A percentile compares a stretch with the other conserved stretches of the same genome.
These are phyloP conservation scores for Odontesthes bonariensis DNA, from an alignment of 2,113 vertebrate species.

Conservation along the genomic window DNA sequence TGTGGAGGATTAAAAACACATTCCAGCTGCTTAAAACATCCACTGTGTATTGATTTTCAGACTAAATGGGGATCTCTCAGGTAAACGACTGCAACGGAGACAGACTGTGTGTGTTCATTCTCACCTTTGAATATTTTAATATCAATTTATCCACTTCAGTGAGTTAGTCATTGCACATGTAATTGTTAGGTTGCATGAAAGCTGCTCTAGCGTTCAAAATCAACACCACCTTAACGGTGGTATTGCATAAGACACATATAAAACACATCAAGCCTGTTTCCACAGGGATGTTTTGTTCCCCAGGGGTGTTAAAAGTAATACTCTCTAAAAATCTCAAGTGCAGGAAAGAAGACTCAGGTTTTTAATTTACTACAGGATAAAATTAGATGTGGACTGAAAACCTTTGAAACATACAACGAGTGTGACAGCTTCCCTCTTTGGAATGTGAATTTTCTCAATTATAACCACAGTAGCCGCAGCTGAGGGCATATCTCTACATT, in stretches of 20 bases:
- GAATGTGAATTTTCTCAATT: neutral
- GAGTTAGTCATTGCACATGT: constrained; percentile 23
- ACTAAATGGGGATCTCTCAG: neutral
- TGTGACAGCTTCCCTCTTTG: neutral
- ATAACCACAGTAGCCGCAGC: neutral
- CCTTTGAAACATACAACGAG: no score
- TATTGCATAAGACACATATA: constrained; percentile 2
- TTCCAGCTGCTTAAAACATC: constrained; percentile 14
- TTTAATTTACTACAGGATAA: neutral
- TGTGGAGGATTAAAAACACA: constrained; percentile 9
- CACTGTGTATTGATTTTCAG: neutral
- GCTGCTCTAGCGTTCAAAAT: constrained; percentile 7
- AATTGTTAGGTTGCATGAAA: constrained; percentile 16
- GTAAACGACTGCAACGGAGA: neutral
- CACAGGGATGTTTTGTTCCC: neutral
- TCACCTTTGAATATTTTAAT: constrained; percentile 27
- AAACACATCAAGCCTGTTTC: neutral
- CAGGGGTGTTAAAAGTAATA: neutral
- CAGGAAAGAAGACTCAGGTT: neutral
- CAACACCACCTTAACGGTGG: neutral
- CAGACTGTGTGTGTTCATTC: neutral
- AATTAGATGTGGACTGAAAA: no score
- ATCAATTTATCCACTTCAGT: constrained; percentile 9
- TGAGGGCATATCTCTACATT: neutral
- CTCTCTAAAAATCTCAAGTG: neutral